Evolutionary conservation across 2,888 invertebrate species (phyloP).

Genomic region (Hypolimnas misippus): DNA sequence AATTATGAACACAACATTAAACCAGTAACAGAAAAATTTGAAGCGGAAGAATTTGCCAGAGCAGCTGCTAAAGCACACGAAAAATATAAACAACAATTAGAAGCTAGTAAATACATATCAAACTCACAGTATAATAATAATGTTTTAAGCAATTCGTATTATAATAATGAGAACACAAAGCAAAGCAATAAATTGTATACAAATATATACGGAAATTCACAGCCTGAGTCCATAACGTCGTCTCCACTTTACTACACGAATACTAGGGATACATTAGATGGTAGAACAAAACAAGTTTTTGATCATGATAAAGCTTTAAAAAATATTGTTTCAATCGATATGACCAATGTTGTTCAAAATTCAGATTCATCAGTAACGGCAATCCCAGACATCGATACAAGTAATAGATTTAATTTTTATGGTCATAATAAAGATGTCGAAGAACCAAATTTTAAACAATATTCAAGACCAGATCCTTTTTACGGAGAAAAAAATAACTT

Average conservation of each 20-base stretch:
- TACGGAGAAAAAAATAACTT: slow-evolving; percentile 74
- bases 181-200: slow-evolving; percentile 56
- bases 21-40: slow-evolving; percentile 61
- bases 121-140: slow-evolving; percentile 51
- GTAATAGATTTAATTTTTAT: slow-evolving; percentile 52
- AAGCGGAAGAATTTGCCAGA: slow-evolving; percentile 73
- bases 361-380: slow-evolving; percentile 59
- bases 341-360: slow-evolving; percentile 72
- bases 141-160: slow-evolving; percentile 47
- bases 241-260: slow-evolving; percentile 64
- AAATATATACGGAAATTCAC: slow-evolving; percentile 54
- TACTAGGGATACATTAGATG: slow-evolving; percentile 59
- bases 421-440: slow-evolving; percentile 64
- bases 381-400: slow-evolving; percentile 49
- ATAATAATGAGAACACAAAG: slow-evolving; percentile 56
- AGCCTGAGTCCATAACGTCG: slow-evolving; percentile 66
- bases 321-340: slow-evolving; percentile 77
- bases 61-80: slow-evolving; percentile 76
- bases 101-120: slow-evolving; percentile 53
- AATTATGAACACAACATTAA: slow-evolving; percentile 66
- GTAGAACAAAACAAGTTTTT: slow-evolving; percentile 67
- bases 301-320: slow-evolving; percentile 79
- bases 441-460: slow-evolving; percentile 63
- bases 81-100: slow-evolving; percentile 65
- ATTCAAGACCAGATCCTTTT: slow-evolving; percentile 68